phyloP scores from a whole-genome alignment of 2,113 vertebrate genomes.

The Laticauda laticaudata region DNA sequence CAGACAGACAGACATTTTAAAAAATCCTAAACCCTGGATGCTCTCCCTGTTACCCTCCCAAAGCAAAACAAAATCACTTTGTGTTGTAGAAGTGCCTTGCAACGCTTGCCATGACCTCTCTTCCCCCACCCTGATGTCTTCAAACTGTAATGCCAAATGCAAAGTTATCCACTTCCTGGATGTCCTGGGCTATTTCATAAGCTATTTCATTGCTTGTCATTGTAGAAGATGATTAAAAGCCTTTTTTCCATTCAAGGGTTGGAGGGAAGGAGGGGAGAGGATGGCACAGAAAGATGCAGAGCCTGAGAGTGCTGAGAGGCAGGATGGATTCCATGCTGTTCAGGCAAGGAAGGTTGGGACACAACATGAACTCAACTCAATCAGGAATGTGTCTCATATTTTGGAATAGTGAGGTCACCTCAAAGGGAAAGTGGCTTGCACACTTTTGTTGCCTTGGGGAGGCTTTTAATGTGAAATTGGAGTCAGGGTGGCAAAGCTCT shows the following conservation, averaged over 20 bases:
- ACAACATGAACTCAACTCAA: not conserved
- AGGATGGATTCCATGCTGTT: not conserved
- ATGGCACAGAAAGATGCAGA: not conserved
- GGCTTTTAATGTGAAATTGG: not conserved
- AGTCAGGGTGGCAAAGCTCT: not conserved
- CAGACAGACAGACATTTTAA: too few species aligned
- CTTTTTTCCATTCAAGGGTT: not conserved
- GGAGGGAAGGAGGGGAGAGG: not conserved
- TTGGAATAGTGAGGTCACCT: not conserved
- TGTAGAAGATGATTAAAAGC: not conserved
- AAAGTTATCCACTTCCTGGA: not conserved
- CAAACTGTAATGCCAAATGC: not conserved
- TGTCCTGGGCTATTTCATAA: not conserved
- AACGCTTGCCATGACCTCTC: not conserved
- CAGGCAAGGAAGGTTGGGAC: not conserved
- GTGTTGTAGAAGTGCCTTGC: not conserved
- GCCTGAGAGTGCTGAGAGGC: not conserved
- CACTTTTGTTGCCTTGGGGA: not conserved
- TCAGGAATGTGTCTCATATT: not conserved
- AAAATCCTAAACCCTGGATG: not conserved
- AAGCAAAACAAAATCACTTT: not conserved
- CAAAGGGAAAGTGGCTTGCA: not conserved
- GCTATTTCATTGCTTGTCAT: not conserved
- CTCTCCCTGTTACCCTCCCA: not conserved
- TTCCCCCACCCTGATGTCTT: not conserved